Evolutionary conservation across 2,888 invertebrate species (phyloP), one percentile per base, ranked within the genome.

Genomic region (Falcaria lacertinaria): DNA sequence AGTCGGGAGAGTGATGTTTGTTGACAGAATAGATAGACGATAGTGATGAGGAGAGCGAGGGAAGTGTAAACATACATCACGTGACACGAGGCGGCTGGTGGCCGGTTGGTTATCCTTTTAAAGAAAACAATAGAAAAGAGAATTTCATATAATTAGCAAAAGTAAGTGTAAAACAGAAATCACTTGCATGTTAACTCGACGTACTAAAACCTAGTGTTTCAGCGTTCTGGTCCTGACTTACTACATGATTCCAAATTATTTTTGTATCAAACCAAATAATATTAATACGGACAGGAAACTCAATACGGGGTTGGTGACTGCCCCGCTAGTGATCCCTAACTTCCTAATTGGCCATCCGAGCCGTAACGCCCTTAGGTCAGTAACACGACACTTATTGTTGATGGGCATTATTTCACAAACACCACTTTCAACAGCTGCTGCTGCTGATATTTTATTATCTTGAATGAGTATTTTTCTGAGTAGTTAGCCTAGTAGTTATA

Each of bases 21-120:
- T 79, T 80, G 77, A 77, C 62, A 64, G 69, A 64, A 73, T 64
- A 64, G 70, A 73, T 71, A 70, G 71, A 48, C 53, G 65, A 61
- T 62, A 62, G 66, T 62, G 70, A 72, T 56, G 68, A 64, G 57
- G 54, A 44, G 50, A 50, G 51, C 53, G 58, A 65, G 60, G 44
- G 62, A 54, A 62, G 57, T 50, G 64, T 77, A 79, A 77, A 78
- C 71, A 80, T 69, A 68, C 57, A 50, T 25, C 44, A 46, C 52
- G 50, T 62, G 74, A 72, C 66, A 62, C 41, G 61, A 43, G 34
- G 54, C 73, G 70, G 59, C 68, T 72, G 74, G 56, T 61, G 57
- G 57, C 61, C 63, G 55, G 13, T 41, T 15, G n/a, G 15, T 34
- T 34, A 34, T 5, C 11, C 22, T 22, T 22, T 22, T 22, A 22